Base-by-base conservation (phyloP, 2,113 vertebrate genomes). In the Callorhinus ursinus region DNA sequence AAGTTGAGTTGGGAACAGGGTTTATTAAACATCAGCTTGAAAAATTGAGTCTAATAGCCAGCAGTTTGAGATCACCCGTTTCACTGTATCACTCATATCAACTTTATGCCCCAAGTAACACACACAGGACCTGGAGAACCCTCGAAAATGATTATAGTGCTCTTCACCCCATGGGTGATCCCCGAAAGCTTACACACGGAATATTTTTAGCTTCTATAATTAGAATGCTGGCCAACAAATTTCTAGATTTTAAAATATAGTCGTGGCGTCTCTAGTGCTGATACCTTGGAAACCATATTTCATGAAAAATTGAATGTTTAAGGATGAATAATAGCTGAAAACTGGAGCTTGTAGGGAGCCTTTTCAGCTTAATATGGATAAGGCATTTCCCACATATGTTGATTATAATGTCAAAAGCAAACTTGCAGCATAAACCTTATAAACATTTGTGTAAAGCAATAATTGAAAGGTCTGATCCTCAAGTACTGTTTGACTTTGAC, bases 131-230 rank as follows among this genome's bases (percentile, higher is more conserved):
- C 26, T 81, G 59, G 90, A 92, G 90, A 81, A 92, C 77, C 28
- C 97, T 96, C 92, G 79, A 96, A 88, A 94, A 90, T 87, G 89
- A 55, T 90, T 71, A 53, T 12, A 46, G 12, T 39, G 49, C 42
- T 83, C 51, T 96, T 92, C 46, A 79, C 79, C 46, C 53, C 28
- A 4, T 36, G 63, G 59, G 59, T n/a, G 69, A 90, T 82, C 59
- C 82, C 76, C 49, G 4, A 55, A 86, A 96, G 83, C 87, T 90
- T 90, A 84, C 51, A 57, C 33, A 31, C 22, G 16, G 65, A 57
- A 53, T 97, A 95, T 93, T 59, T 96, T 92, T 95, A 92, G 55
- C 86, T 93, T 97, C 74, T 96, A 1, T 95, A 85, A 96, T 96
- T 95, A 96, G 92, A 95, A 90, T 79, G n/a, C 77, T 91, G 91